Evolutionary conservation across 2,113 vertebrate genomes (phyloP).

Genomic region (Oxyura jamaicensis): DNA sequence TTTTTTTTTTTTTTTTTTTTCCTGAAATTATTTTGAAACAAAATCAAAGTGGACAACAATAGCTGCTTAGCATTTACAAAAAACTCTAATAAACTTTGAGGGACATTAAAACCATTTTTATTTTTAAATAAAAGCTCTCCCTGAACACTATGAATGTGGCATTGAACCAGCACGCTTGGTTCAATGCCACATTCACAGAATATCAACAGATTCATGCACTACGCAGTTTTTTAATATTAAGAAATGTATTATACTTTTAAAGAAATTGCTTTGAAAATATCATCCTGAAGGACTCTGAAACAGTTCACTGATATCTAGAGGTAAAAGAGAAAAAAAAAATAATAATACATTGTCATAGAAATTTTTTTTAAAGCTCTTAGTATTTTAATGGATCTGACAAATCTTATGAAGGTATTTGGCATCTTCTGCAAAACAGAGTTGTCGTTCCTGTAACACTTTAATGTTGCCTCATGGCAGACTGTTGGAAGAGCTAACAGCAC

Average conservation of each 20-base stretch:
- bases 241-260: neutral
- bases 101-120: neutral
- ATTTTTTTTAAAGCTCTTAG: neutral
- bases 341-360: fast-evolving
- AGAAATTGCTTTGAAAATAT: neutral
- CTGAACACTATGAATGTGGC: neutral
- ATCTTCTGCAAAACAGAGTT: neutral
- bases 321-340: neutral
- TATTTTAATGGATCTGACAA: neutral
- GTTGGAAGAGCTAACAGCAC: neutral
- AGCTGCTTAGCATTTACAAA: neutral
- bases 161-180: fast-evolving
- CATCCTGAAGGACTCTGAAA: neutral
- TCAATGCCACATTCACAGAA: neutral
- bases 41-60: neutral
- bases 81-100: neutral
- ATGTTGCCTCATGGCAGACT: neutral
- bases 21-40: neutral
- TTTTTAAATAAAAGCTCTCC: neutral
- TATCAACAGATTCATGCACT: neutral
- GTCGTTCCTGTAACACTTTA: neutral
- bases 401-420: neutral
- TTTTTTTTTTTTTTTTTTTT: neutral
- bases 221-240: neutral
- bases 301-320: neutral